Evolutionary conservation across 2,888 invertebrate genomes (phyloP).

Genomic region (Entomobrya proxima): DNA sequence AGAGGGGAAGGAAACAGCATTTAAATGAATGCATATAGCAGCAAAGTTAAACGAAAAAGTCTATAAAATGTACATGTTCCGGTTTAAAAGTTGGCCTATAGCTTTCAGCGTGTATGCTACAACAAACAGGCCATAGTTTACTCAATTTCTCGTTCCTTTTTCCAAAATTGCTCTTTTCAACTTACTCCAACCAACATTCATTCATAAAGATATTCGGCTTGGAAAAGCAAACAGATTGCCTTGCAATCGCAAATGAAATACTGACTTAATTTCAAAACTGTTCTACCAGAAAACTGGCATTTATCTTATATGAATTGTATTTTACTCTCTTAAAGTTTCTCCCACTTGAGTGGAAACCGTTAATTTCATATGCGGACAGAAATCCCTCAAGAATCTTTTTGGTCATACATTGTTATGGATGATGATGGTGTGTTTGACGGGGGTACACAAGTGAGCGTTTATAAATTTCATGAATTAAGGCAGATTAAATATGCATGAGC

Average conservation of each 20-base stretch:
- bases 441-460: constrained; percentile 34
- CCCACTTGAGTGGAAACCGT: neutral
- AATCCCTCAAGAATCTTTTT: constrained; percentile 37
- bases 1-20: neutral
- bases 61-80: neutral
- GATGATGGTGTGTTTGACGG: constrained; percentile 15
- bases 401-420: constrained; percentile 11
- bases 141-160: constrained; percentile 8
- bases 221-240: constrained; percentile 64
- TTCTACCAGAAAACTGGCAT: constrained; percentile 38
- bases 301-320: constrained; percentile 28
- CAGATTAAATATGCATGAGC: constrained; percentile 61
- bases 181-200: constrained; percentile 31
- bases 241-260: constrained; percentile 58
- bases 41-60: neutral
- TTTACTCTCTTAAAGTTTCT: neutral
- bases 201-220: constrained; percentile 52
- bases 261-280: constrained; percentile 61
- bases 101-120: neutral
- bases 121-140: constrained; percentile 21
- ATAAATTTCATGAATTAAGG: constrained; percentile 58
- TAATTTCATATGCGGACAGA: constrained; percentile 38
- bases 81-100: neutral
- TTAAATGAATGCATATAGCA: neutral
- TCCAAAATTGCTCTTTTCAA: constrained; percentile 29